Base-by-base conservation (phyloP, 2,113 vertebrate species). In the Sardina pilchardus region DNA sequence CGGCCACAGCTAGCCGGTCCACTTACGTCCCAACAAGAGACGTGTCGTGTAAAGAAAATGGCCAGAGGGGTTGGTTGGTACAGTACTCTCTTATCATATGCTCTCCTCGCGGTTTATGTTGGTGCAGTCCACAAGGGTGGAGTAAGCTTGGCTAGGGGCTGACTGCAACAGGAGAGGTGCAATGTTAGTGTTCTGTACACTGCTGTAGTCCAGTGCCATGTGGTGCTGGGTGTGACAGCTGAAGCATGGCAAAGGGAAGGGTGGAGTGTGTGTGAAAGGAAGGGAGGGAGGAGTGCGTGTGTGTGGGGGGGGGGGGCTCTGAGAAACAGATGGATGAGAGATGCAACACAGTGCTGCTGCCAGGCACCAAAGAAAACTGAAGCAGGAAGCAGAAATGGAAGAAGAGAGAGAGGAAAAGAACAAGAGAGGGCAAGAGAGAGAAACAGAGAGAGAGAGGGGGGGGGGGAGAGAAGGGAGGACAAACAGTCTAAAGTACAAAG, bases 271-370 rank as follows among this genome's bases (percentile, higher is more conserved):
- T 59, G 53, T 59, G 14, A 21, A 19, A 4, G 59, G 21, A 21
- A 24, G 24, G 39, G 14, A 36, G 63, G 0, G 3, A 48, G 85
- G 81, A n/a, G n/a, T n/a, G n/a, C n/a, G n/a, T n/a, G n/a, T n/a
- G n/a, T n/a, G n/a, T n/a, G n/a, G 14, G 44, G 63, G 0, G 3
- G 59, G 85, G 81, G 81, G 26, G 24, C 80, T 21, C 16, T 12
- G n/a, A 47, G 71, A 42, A 86, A 56, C 85, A 91, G 86, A 91
- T 84, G 87, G 86, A 87, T 44, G 36, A 87, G 71, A 59, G 75
- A 48, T 84, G 84, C 63, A 82, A 82, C 48, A 81, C 75, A 86
- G 87, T 84, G 43, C 82, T 87, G 85, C 81, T 83, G 17, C 42
- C 81, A 67, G 84, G 83, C 53, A 59, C 71, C 30, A 80, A 42